phyloP scores from a whole-genome alignment of 2,797 vertebrate species.

The Myripristis jacobus region DNA sequence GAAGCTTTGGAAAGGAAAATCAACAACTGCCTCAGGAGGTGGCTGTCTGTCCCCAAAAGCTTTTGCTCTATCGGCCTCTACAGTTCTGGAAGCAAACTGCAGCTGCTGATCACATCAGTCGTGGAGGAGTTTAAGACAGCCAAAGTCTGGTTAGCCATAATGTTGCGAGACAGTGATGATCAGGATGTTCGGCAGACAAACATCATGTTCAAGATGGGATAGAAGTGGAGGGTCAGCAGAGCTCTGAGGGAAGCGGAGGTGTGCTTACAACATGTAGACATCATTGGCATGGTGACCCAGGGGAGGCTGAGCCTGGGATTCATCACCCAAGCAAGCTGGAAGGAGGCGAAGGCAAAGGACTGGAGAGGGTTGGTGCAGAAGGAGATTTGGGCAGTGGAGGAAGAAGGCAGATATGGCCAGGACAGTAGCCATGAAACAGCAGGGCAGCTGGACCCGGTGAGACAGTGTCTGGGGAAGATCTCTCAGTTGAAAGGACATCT shows the following conservation, averaged over 20 bases:
- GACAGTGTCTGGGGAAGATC: too few species aligned
- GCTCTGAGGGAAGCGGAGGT: slow-evolving; percentile 3
- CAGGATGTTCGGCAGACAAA: background rate
- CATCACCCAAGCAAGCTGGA: background rate
- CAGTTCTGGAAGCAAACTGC: background rate
- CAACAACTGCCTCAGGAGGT: slow-evolving; percentile 12
- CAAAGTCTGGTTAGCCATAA: background rate
- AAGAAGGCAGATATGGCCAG: slow-evolving; percentile 5
- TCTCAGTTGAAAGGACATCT: too few species aligned
- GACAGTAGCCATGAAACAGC: background rate
- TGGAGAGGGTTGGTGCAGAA: background rate
- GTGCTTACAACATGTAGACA: slow-evolving; percentile 2
- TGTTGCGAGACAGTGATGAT: slow-evolving; percentile 1
- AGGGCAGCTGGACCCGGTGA: background rate
- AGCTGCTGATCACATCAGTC: background rate
- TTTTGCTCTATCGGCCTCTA: background rate
- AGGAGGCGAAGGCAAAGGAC: background rate
- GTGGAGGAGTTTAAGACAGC: slow-evolving; percentile 1
- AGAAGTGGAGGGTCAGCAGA: slow-evolving; percentile 11
- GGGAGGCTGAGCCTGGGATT: background rate
- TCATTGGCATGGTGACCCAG: background rate
- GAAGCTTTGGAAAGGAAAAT: background rate
- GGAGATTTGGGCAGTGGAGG: background rate
- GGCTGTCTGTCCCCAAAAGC: background rate
- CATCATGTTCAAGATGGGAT: background rate